phyloP scores from a whole-genome alignment of 1,140 invertebrate genomes.

The Apis cerana region DNA sequence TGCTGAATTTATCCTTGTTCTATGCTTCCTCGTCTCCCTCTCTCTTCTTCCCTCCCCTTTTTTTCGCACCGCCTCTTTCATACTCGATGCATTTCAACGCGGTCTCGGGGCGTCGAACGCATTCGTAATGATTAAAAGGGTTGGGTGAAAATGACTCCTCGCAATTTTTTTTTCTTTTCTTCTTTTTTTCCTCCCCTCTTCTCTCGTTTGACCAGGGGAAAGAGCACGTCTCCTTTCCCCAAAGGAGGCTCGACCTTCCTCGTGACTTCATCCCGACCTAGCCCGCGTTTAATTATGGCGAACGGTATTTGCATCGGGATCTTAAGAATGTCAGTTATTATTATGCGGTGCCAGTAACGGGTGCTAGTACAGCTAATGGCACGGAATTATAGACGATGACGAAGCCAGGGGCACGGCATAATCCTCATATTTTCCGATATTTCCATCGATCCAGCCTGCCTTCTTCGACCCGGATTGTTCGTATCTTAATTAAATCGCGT shows the following conservation, averaged over 20 bases:
- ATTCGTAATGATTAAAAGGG: conserved; percentile 26
- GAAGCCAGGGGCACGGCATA: conserved; percentile 25
- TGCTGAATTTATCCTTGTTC: conserved; percentile 8
- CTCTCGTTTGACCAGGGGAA: background rate
- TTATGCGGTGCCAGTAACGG: conserved; percentile 55
- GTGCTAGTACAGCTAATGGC: conserved; percentile 32
- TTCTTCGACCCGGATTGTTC: conserved; percentile 56
- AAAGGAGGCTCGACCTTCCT: background rate
- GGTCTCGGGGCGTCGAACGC: background rate
- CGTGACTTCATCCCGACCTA: background rate
- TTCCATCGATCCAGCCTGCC: conserved; percentile 53
- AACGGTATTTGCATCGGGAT: conserved; percentile 56
- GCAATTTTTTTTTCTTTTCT: background rate
- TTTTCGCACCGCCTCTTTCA: background rate
- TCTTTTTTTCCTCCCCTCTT: too few relatives aligned
- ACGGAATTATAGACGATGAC: conserved; percentile 46
- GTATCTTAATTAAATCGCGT: conserved; percentile 69
- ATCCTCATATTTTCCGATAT: conserved; percentile 66
- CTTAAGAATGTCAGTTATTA: conserved; percentile 60
- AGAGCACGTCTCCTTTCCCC: conserved; percentile 23
- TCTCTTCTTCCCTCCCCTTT: background rate
- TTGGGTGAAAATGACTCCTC: background rate
- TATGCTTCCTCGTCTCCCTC: background rate
- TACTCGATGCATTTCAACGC: background rate
- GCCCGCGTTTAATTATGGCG: conserved; percentile 52